These are phyloP conservation scores for Elysia chlorotica DNA, from an alignment of 1,140 invertebrate genomes.

Conservation along the genomic window DNA sequence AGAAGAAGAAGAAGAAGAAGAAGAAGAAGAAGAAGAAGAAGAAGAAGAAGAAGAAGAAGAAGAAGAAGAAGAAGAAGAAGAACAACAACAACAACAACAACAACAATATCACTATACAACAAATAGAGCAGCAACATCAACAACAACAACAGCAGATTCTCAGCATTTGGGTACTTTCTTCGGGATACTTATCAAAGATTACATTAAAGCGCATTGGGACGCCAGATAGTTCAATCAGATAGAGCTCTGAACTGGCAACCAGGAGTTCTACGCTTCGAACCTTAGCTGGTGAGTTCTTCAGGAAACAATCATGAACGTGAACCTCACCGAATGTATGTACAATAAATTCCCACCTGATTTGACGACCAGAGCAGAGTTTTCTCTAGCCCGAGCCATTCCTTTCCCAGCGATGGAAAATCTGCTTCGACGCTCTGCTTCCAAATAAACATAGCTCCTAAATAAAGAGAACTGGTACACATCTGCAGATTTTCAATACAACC, in stretches of 20 bases:
- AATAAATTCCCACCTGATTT: no score
- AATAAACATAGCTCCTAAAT: no score
- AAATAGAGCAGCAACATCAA: neutral
- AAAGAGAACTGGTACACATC: no score
- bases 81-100: neutral
- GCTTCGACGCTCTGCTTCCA: no score
- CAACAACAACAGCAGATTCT: neutral
- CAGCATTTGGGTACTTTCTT: neutral
- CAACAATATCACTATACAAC: neutral
- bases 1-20: neutral
- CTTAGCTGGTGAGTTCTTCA: neutral
- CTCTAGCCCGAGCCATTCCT: no score
- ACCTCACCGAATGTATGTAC: no score
- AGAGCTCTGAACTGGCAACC: neutral
- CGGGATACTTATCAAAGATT: neutral
- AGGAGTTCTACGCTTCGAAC: neutral
- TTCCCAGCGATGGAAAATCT: no score
- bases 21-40: slow-evolving; percentile 3
- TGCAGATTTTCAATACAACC: no score
- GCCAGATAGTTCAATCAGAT: neutral
- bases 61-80: slow-evolving; percentile 8
- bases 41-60: slow-evolving; percentile 2
- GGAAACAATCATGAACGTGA: slow-evolving; percentile 32
- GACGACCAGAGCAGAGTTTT: no score
- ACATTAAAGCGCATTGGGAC: neutral